Base-by-base conservation (phyloP, 2,113 vertebrate species). In the Neolamprologus tretocephalus region DNA sequence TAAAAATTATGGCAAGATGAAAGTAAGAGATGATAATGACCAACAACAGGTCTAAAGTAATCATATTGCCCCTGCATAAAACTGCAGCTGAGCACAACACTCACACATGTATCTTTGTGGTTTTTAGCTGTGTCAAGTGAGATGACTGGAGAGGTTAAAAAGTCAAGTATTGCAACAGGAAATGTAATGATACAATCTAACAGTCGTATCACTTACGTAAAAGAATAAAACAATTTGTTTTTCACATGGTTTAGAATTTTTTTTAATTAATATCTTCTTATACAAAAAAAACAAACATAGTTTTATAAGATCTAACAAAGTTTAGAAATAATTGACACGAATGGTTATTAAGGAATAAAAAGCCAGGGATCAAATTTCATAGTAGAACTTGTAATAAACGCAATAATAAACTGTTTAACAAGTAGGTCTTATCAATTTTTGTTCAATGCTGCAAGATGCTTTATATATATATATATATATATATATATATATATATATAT, bases 11-110 rank as follows among this genome's bases (percentile, higher is more conserved):
- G 17, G 17, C 3, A 66, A 66, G 61, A 66, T 37, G 6, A n/a
- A 35, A 35, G 28, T 61, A 61, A 61, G 28, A 61, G 33, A 35
- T 1, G 94, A 86, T 4, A 82, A 35, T 1, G 95, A 86, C 3
- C 80, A 95, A 89, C 78, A 95, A 78, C 47, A 95, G 54, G 87
- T 96, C 95, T 3, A 91, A 95, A n/a, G 88, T 3, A 0, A 89
- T 93, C 83, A 95, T 73, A 89, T 93, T 95, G 14, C 33, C 10
- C 19, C 42, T n/a, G 58, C 13, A 8, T 23, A 84, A 66, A 26
- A 42, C 10, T 7, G 17, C 19, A n/a, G 28, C 63, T 3, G 9
- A 49, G 7, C n/a, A 21, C 61, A 66, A 66, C 6, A 66, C 10
- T 11, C 40, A 28, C 28, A n/a, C 4, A 9, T 51, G 78, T 33